Base-by-base conservation (phyloP, 2,888 invertebrate species). In the Rapana venosa region DNA sequence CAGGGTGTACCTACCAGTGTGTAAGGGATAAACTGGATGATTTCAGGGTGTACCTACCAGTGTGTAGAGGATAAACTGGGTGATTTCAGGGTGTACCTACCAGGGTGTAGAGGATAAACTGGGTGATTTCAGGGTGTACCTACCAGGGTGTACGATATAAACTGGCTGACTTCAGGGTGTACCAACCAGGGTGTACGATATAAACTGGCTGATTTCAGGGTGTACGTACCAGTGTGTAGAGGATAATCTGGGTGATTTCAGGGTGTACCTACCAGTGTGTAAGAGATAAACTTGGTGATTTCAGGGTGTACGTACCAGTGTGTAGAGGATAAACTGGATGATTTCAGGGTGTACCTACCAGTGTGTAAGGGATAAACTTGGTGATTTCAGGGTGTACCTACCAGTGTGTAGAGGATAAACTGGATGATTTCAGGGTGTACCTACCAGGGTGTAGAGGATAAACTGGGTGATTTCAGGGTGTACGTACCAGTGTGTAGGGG, bases 211-310 rank as follows among this genome's bases (percentile, higher is more conserved):
- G 17, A 61, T 17, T 15, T 17, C 20, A 26, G 66, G 66, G 2
- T 17, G 66, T 66, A 66, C 13, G 5, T 32, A 79, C 81, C 47
- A 47, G 47, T 36, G 81, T 47, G 81, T 83, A 83, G 26, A 47
- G 32, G 47, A 83, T 36, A 66, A 22, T 6, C 66, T 66, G 66
- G 17, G 66, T 98, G 92, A 99, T 99, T 95, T 98, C 98, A 47
- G 99, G 99, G 97, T 99, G 61, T 11, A 15, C 61, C 11, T 61
- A 61, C 17, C 61, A 15, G 61, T 61, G 13, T 66, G 66, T 66
- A 66, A 66, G 20, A 66, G 17, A 61, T 61, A 61, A 15, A 61
- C 61, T 61, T 11, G 11, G 61, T 61, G 17, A 61, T 17, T 15
- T 17, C 20, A 26, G 66, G 66, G 2, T 17, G 66, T 66, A 66